Conservation (phyloP, 2,888 invertebrate species). For the Andrena flavipes region DNA sequence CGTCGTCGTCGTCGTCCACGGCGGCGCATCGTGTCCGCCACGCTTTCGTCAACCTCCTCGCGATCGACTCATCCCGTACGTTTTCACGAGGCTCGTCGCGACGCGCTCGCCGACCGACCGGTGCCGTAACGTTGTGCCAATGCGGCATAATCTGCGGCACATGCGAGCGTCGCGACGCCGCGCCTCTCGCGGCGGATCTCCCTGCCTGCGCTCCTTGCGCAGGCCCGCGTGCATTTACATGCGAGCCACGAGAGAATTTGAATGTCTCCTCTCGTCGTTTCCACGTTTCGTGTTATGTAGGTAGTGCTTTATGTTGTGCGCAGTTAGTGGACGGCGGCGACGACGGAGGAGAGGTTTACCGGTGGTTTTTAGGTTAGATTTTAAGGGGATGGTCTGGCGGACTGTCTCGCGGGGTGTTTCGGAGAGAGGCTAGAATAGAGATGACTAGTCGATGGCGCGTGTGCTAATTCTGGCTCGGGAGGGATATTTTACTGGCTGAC, state of each 20-base stretch:
- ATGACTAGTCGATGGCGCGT: not conserved
- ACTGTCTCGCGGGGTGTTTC: not conserved
- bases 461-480: not conserved
- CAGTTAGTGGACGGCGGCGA: not conserved
- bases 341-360: not conserved
- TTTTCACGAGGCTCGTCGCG: not conserved
- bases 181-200: conserved; percentile 69
- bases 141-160: conserved; percentile 79
- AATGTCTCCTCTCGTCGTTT: not conserved
- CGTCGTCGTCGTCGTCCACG: conserved; percentile 49
- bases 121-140: conserved; percentile 68
- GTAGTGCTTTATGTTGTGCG: too few species aligned
- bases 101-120: conserved; percentile 46
- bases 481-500: not conserved
- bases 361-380: not conserved
- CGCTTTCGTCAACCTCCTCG: not conserved
- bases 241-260: conserved; percentile 20
- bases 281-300: too few species aligned
- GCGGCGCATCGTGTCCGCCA: conserved; percentile 49
- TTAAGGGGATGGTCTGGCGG: not conserved
- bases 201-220: conserved; percentile 10
- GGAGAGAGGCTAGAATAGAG: not conserved
- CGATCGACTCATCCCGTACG: conserved; percentile 27
- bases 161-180: conserved; percentile 72
- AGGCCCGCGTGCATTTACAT: conserved; percentile 41